phyloP scores from a whole-genome alignment of 2,888 invertebrate genomes.

The Fissipunctia ypsillon region DNA sequence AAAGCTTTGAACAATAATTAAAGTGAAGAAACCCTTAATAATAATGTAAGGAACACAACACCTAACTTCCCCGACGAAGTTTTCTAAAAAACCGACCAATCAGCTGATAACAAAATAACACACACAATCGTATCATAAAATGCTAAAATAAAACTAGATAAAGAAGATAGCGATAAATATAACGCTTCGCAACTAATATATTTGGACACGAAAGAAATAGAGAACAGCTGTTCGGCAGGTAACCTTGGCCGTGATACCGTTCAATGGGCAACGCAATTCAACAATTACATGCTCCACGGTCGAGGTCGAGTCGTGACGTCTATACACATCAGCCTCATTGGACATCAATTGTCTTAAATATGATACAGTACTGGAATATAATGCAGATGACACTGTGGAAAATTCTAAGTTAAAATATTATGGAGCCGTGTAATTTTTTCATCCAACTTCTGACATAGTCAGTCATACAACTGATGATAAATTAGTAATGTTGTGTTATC shows the following conservation, averaged over 20 bases:
- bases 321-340: slow-evolving; percentile 59
- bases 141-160: slow-evolving; percentile 51
- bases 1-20: not conserved
- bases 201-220: slow-evolving; percentile 67
- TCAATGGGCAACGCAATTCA: slow-evolving; percentile 83
- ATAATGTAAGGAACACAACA: not conserved
- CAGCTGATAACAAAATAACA: slow-evolving; percentile 32
- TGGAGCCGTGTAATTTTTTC: slow-evolving; percentile 7
- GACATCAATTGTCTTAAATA: slow-evolving; percentile 56
- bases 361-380: slow-evolving; percentile 31
- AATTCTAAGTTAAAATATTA: slow-evolving; percentile 26
- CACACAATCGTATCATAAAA: slow-evolving; percentile 1
- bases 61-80: not conserved
- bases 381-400: slow-evolving; percentile 39
- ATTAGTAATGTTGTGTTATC: slow-evolving; percentile 18
- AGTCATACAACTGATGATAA: slow-evolving; percentile 18
- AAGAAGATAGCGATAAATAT: slow-evolving; percentile 48
- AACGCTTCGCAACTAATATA: slow-evolving; percentile 66
- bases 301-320: slow-evolving; percentile 77
- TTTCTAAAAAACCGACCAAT: slow-evolving; percentile 11
- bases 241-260: slow-evolving; percentile 88
- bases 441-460: not conserved
- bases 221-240: slow-evolving; percentile 78
- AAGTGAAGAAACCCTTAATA: not conserved
- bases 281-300: slow-evolving; percentile 86